Percentiles rank a stretch among this genome's conserved stretches.
phyloP scores from a whole-genome alignment of 2,797 vertebrate species.

The Clangula hyemalis region DNA sequence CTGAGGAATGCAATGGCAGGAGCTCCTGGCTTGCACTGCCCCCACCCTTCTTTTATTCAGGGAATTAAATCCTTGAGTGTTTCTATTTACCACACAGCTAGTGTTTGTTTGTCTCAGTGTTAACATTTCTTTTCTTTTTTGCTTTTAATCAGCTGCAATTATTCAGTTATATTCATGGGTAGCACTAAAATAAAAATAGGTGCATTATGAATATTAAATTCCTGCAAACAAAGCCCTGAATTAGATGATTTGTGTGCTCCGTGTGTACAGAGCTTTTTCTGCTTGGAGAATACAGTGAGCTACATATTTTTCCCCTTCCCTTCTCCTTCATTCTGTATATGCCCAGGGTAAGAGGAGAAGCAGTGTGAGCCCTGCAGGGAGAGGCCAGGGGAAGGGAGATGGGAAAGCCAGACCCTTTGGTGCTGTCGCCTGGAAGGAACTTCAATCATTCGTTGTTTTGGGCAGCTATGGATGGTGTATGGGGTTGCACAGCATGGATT shows the following conservation, averaged over 20 bases:
- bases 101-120: conserved; percentile 65
- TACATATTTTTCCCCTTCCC: background rate
- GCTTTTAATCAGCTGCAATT: conserved; percentile 75
- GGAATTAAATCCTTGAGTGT: conserved; percentile 72
- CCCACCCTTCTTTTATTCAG: conserved; percentile 45
- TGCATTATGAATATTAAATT: conserved; percentile 65
- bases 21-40: conserved; percentile 36
- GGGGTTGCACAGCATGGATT: accelerated
- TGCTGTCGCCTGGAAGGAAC: accelerated
- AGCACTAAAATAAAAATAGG: conserved; percentile 73
- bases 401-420: background rate
- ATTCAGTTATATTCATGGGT: conserved; percentile 70
- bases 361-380: background rate
- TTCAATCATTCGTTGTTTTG: accelerated
- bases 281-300: background rate
- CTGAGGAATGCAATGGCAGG: conserved; percentile 52
- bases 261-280: background rate
- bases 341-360: background rate
- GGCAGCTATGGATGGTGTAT: accelerated
- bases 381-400: background rate
- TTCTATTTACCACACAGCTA: conserved; percentile 71
- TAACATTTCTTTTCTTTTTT: conserved; percentile 70
- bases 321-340: background rate
- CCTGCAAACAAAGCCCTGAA: conserved; percentile 58
- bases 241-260: conserved; percentile 62